Percentiles rank a stretch among this genome's conserved stretches.
Evolutionary conservation across 1,140 invertebrate species (phyloP).

Genomic region (Mercenaria mercenaria): DNA sequence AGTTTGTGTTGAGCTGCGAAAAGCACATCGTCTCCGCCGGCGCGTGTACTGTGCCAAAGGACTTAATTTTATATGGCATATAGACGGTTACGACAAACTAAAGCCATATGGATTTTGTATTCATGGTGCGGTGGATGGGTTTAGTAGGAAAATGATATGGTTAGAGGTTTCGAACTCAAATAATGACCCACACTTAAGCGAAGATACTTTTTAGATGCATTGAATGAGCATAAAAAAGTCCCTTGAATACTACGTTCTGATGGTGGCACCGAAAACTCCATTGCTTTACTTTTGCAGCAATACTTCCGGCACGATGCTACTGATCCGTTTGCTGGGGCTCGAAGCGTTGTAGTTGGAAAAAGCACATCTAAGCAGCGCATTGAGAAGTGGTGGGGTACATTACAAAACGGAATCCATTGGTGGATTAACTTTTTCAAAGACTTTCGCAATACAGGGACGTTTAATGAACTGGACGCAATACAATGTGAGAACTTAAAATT

Average conservation of each 20-base stretch:
- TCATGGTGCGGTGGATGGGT: background rate
- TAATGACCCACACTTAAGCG: conserved; percentile 57
- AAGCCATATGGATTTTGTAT: conserved; percentile 25
- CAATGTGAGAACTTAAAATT: conserved; percentile 39
- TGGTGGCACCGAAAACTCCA: background rate
- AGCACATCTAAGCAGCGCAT: conserved; percentile 48
- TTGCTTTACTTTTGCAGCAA: background rate
- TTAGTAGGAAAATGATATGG: conserved; percentile 34
- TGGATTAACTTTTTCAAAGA: conserved; percentile 45
- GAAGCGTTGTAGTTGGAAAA: conserved; percentile 47
- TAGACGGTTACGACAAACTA: conserved; percentile 19
- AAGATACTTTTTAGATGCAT: background rate
- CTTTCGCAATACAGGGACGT: background rate
- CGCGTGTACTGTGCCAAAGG: background rate
- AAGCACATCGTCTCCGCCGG: background rate
- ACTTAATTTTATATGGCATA: conserved; percentile 34
- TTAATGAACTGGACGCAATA: conserved; percentile 21
- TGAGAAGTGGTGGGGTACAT: conserved; percentile 29
- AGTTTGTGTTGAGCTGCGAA: conserved; percentile 19
- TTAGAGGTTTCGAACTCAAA: conserved; percentile 58
- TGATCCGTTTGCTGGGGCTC: conserved; percentile 14
- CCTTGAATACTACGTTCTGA: background rate
- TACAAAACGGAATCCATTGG: conserved; percentile 32
- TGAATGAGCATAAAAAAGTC: background rate
- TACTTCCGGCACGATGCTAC: conserved; percentile 27